Conservation (phyloP, 1,140 invertebrate genomes). For the Drosophila baimaii region DNA sequence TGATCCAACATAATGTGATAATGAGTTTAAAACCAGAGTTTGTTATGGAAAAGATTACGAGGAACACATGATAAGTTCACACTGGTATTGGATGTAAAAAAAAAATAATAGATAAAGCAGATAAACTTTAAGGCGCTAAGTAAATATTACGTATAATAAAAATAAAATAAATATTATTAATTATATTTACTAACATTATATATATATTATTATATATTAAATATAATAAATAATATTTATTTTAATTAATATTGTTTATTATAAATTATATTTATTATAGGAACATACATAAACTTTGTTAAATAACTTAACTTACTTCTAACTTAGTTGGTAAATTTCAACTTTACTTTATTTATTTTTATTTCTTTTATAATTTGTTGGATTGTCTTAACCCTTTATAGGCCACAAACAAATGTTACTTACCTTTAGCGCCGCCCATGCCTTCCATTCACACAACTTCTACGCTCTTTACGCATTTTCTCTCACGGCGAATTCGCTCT, state of each 20-base stretch:
- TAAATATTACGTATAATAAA: too few species aligned
- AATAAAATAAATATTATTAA: too few species aligned
- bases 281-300: too few species aligned
- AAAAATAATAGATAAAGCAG: not conserved
- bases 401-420: fast-evolving
- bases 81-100: not conserved
- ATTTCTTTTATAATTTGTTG: not conserved
- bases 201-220: too few species aligned
- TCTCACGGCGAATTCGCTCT: too few species aligned
- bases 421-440: slow-evolving; percentile 24
- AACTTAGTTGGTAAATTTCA: not conserved
- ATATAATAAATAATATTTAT: too few species aligned
- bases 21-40: not conserved
- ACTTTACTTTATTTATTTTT: not conserved
- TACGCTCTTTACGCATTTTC: slow-evolving; percentile 3
- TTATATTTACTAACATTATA: too few species aligned
- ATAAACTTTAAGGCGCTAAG: not conserved
- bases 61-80: too few species aligned
- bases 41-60: not conserved
- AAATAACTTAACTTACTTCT: too few species aligned
- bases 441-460: slow-evolving; percentile 20
- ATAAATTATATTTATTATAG: too few species aligned
- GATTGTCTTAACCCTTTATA: not conserved
- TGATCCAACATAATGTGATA: not conserved
- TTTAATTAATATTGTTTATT: too few species aligned